Conservation (phyloP, 2,113 vertebrate species). For the Pollimyrus isidori region DNA sequence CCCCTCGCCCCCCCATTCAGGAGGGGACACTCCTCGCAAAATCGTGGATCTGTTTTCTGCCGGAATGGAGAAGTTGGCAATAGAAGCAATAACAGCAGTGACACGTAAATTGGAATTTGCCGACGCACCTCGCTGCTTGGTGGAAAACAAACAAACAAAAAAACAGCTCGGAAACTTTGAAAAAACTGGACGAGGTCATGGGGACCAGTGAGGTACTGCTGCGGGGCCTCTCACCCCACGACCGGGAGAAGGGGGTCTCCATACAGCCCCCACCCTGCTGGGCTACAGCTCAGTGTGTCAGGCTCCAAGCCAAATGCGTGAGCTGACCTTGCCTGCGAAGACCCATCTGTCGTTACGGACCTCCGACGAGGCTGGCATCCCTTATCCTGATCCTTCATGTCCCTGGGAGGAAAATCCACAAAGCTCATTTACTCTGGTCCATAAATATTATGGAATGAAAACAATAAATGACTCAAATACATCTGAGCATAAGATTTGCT, state of each 20-base stretch:
- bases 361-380: background rate
- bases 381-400: background rate
- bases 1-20: slow-evolving; percentile 15
- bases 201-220: background rate
- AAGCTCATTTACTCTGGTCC: background rate
- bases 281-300: background rate
- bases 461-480: background rate
- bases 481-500: background rate
- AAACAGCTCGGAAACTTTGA: background rate
- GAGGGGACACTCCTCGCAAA: slow-evolving; percentile 19
- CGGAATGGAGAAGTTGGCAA: background rate
- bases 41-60: slow-evolving; percentile 8
- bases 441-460: background rate
- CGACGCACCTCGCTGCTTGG: background rate
- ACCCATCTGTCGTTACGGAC: background rate
- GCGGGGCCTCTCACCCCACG: background rate
- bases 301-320: background rate
- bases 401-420: background rate
- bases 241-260: background rate
- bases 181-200: background rate
- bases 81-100: background rate
- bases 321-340: background rate
- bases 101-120: background rate
- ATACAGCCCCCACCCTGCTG: background rate
- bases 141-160: background rate